phyloP scores from a whole-genome alignment of 2,888 invertebrate genomes.

The Mythimna impura region DNA sequence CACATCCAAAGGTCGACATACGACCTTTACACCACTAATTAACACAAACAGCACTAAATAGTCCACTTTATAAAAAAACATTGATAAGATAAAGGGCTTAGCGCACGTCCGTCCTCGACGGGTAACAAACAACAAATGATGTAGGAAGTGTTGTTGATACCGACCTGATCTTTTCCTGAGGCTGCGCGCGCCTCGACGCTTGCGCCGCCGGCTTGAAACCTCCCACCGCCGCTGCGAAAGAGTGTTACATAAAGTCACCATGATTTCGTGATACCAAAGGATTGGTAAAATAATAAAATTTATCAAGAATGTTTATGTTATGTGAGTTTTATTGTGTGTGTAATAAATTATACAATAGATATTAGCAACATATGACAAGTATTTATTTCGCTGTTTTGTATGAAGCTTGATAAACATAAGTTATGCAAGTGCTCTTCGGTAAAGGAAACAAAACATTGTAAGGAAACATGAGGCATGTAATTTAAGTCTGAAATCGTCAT shows the following conservation, averaged over 20 bases:
- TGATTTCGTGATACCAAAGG: constrained; percentile 63
- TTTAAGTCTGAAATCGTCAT: neutral
- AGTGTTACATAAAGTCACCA: constrained; percentile 83
- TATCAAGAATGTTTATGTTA: neutral
- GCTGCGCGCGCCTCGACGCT: constrained; percentile 78
- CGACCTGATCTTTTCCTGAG: constrained; percentile 87
- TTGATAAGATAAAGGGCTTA: constrained; percentile 62
- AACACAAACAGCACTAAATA: constrained; percentile 59
- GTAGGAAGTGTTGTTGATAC: constrained; percentile 78
- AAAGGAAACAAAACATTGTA: neutral
- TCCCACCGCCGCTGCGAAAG: constrained; percentile 86
- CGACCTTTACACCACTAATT: constrained; percentile 57
- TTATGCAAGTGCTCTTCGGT: neutral
- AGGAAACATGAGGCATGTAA: neutral
- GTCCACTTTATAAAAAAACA: constrained; percentile 51
- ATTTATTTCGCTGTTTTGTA: neutral
- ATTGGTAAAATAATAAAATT: constrained; percentile 47
- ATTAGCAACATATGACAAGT: neutral
- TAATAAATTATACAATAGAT: neutral
- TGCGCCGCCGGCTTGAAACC: constrained; percentile 82
- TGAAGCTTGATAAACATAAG: neutral
- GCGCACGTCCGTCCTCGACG: constrained; percentile 74
- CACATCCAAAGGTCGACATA: constrained; percentile 63
- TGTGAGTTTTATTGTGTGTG: neutral
- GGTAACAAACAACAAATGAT: constrained; percentile 79